Evolutionary conservation across 2,113 vertebrate genomes (phyloP).

Genomic region (Xiphophorus couchianus): DNA sequence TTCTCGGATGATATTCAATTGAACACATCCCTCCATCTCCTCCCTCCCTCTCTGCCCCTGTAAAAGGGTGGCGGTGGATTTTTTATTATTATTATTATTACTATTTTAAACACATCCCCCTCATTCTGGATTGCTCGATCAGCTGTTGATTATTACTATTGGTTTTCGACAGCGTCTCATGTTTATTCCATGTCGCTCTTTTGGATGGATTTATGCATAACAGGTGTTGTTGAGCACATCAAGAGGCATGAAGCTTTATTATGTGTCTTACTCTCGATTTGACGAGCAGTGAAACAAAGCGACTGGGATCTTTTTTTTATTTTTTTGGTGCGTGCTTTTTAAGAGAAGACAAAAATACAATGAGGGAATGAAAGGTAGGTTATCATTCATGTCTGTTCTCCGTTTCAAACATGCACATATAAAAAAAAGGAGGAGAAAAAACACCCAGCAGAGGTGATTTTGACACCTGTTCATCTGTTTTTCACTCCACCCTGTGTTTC

Average conservation of each 20-base stretch:
- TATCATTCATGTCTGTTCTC: constrained; percentile 25
- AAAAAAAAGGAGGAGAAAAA: neutral
- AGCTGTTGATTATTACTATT: constrained; percentile 62
- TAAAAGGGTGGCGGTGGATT: constrained; percentile 65
- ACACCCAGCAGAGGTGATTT: constrained; percentile 56
- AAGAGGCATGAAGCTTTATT: constrained; percentile 62
- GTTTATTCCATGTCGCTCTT: constrained; percentile 56
- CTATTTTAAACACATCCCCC: constrained; percentile 7
- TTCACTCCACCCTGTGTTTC: constrained; percentile 48
- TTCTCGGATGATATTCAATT: constrained; percentile 68
- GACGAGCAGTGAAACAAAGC: constrained; percentile 59
- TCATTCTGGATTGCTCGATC: constrained; percentile 56
- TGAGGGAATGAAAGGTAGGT: constrained; percentile 76
- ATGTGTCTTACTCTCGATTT: constrained; percentile 56
- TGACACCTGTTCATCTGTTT: constrained; percentile 77
- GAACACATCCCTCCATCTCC: constrained; percentile 56
- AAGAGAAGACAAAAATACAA: constrained; percentile 43
- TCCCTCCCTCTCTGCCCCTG: constrained; percentile 10
- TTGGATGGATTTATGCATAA: constrained; percentile 73
- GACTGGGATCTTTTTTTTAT: constrained; percentile 27
- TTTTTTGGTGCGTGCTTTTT: neutral
- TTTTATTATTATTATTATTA: neutral
- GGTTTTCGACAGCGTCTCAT: constrained; percentile 39
- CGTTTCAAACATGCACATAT: neutral
- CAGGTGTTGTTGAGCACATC: constrained; percentile 75